These are phyloP conservation scores for Plodia interpunctella DNA, from an alignment of 1,140 invertebrate species.

Conservation along the genomic window DNA sequence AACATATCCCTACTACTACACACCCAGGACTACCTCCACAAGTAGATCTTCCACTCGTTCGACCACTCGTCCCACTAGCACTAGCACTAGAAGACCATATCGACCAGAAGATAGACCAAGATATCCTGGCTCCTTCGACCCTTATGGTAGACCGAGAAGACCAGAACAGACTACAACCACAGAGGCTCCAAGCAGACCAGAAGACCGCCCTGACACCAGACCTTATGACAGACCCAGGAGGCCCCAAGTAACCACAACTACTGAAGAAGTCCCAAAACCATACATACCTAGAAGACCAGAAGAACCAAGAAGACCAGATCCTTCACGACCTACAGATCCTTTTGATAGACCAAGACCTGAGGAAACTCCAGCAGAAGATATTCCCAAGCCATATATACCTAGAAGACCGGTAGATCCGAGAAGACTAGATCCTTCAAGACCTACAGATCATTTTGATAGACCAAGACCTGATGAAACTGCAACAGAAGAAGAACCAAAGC, in stretches of 20 bases:
- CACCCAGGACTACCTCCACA: constrained; percentile 5
- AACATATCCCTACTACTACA: constrained; percentile 7
- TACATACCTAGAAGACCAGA: constrained; percentile 9
- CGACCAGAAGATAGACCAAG: constrained; percentile 19
- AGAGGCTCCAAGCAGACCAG: constrained; percentile 16
- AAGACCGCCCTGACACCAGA: constrained; percentile 6
- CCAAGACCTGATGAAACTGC: constrained; percentile 12
- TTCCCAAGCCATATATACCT: constrained; percentile 3
- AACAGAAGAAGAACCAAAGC: background rate
- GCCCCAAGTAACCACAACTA: background rate
- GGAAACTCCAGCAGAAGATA: background rate
- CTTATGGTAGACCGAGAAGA: constrained; percentile 13
- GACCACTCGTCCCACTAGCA: constrained; percentile 15
- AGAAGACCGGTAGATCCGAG: constrained; percentile 8
- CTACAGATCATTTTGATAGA: constrained; percentile 31
- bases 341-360: constrained; percentile 22
- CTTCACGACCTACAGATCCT: constrained; percentile 32
- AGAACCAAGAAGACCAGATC: constrained; percentile 12
- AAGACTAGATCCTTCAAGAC: constrained; percentile 20
- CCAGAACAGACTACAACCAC: constrained; percentile 16
- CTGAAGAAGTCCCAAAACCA: background rate
- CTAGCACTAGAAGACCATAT: constrained; percentile 15
- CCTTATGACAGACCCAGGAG: constrained; percentile 14
- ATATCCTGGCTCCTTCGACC: constrained; percentile 2
- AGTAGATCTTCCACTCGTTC: constrained; percentile 20